Evolutionary conservation across 2,888 invertebrate species (phyloP).

Genomic region (Euspilapteryx auroguttella): DNA sequence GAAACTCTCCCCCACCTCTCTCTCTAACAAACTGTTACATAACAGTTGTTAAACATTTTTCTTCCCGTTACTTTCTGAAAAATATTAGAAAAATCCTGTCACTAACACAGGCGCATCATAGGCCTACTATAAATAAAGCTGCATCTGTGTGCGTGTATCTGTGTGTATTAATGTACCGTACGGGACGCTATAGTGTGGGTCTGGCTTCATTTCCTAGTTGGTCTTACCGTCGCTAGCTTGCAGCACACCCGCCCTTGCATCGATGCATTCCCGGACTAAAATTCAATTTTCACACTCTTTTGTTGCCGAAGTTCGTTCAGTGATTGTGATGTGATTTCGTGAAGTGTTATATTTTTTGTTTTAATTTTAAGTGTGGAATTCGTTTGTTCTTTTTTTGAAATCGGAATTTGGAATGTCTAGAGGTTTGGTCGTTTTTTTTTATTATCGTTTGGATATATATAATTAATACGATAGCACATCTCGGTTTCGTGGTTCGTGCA

Average conservation of each 20-base stretch:
- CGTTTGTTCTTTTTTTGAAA: conserved; percentile 2
- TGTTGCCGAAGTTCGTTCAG: too few species aligned
- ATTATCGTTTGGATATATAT: too few species aligned
- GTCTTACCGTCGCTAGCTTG: conserved; percentile 51
- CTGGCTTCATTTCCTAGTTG: conserved; percentile 52
- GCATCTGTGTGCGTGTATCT: conserved; percentile 32
- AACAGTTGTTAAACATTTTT: too few species aligned
- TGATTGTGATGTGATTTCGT: conserved; percentile 1
- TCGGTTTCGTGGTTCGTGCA: conserved; percentile 1
- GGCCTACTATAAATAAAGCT: conserved; percentile 38
- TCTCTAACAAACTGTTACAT: too few species aligned
- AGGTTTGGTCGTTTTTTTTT: conserved; percentile 5
- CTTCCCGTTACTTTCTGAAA: not conserved
- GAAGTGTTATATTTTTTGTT: not conserved
- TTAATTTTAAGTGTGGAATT: too few species aligned
- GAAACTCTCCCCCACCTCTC: too few species aligned
- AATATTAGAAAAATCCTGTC: not conserved
- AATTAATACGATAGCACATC: too few species aligned
- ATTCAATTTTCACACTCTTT: too few species aligned
- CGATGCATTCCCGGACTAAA: too few species aligned
- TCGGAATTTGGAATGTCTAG: conserved; percentile 6
- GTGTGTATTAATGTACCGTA: too few species aligned
- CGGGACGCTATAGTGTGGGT: conserved; percentile 22
- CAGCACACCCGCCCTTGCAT: too few species aligned
- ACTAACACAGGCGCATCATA: too few species aligned